Evolutionary conservation across 2,797 vertebrate species (phyloP).

Genomic region (Epinephelus malabaricus): DNA sequence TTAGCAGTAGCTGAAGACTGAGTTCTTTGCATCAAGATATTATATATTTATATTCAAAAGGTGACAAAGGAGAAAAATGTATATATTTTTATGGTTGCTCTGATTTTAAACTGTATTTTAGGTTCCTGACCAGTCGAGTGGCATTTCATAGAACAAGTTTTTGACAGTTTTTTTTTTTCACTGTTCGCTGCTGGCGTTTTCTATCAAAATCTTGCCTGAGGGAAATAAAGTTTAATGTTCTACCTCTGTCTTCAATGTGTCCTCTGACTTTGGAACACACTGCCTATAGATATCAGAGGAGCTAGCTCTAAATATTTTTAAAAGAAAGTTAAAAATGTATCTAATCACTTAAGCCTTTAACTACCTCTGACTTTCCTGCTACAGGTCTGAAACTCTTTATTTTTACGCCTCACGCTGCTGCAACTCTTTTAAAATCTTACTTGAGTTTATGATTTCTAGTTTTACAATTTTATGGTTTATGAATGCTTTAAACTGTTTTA

Average conservation of each 20-base stretch:
- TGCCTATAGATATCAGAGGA: no score
- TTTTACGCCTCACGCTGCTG: no score
- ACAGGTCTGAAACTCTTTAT: no score
- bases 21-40: no score
- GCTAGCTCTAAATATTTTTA: no score
- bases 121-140: slow-evolving; percentile 66
- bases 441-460: no score
- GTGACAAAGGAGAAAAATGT: slow-evolving; percentile 94
- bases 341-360: no score
- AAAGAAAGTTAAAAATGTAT: no score
- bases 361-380: no score
- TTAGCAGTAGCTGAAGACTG: neutral
- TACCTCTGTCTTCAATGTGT: slow-evolving; percentile 39
- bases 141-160: slow-evolving; percentile 69
- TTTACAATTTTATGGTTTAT: no score
- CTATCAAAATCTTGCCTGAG: slow-evolving; percentile 63
- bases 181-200: slow-evolving; percentile 74
- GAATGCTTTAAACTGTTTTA: no score
- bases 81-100: slow-evolving; percentile 95
- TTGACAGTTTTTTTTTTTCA: slow-evolving; percentile 45
- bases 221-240: slow-evolving; percentile 67
- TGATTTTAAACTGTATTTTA: slow-evolving; percentile 85
- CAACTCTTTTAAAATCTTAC: no score
- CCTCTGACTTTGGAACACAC: slow-evolving; percentile 16
- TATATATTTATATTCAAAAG: slow-evolving; percentile 97